These are phyloP conservation scores for Synanthedon tipuliformis DNA, from an alignment of 2,888 invertebrate genomes.

Conservation along the genomic window DNA sequence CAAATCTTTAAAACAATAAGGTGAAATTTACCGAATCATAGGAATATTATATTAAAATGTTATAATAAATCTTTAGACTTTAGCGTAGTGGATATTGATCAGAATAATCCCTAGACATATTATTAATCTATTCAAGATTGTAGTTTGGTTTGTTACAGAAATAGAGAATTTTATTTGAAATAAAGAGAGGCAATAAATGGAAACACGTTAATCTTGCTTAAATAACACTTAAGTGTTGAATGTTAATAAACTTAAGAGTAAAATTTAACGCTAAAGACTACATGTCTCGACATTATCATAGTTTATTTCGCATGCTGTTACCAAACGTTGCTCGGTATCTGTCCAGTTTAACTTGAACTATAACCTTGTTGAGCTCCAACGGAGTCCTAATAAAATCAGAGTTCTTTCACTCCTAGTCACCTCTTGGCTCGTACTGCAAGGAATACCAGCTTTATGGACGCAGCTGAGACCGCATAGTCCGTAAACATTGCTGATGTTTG, in stretches of 20 bases:
- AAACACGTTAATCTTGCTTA: too few species aligned
- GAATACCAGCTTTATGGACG: conserved; percentile 48
- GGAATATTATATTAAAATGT: too few species aligned
- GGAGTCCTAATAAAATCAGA: conserved; percentile 12
- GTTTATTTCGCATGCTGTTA: conserved; percentile 56
- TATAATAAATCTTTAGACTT: too few species aligned
- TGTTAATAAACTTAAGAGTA: conserved; percentile 10
- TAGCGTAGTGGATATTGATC: too few species aligned
- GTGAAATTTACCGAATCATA: too few species aligned
- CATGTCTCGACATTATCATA: conserved; percentile 49
- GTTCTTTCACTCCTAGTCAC: conserved; percentile 27
- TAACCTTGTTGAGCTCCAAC: conserved; percentile 7
- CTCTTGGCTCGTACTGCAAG: conserved; percentile 37
- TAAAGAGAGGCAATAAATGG: too few species aligned
- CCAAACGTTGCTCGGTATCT: conserved; percentile 33
- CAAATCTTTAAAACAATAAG: too few species aligned
- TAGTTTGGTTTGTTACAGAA: too few species aligned
- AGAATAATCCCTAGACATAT: too few species aligned
- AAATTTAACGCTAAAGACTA: conserved; percentile 42
- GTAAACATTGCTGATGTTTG: conserved; percentile 31
- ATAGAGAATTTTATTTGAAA: too few species aligned
- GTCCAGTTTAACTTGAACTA: conserved; percentile 20
- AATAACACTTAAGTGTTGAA: not conserved
- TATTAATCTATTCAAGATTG: too few species aligned
- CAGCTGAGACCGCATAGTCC: conserved; percentile 44